Percentiles rank a stretch among this genome's conserved stretches.
Evolutionary conservation across 1,140 invertebrate species (phyloP).

Genomic region (Bombus impatiens): DNA sequence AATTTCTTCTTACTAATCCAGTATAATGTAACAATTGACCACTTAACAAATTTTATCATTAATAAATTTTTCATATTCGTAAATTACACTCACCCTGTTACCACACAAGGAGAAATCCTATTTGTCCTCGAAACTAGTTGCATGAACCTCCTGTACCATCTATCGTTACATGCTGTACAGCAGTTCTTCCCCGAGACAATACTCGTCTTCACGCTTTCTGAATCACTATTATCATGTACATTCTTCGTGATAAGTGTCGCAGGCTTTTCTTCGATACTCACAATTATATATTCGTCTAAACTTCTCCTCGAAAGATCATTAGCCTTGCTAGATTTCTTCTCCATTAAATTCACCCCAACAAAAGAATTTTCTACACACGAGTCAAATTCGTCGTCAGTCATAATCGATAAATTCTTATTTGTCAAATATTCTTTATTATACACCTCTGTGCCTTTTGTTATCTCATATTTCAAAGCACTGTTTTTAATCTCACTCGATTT

Average conservation of each 20-base stretch:
- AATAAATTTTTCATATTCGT: neutral
- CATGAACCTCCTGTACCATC: slow-evolving; percentile 67
- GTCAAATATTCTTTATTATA: slow-evolving; percentile 1
- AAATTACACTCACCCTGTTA: slow-evolving; percentile 60
- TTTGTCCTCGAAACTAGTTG: slow-evolving; percentile 67
- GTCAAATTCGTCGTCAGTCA: slow-evolving; percentile 60
- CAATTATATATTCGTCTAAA: slow-evolving; percentile 26
- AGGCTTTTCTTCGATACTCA: slow-evolving; percentile 40
- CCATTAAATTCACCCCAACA: neutral
- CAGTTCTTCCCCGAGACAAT: slow-evolving; percentile 30
- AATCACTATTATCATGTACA: slow-evolving; percentile 22
- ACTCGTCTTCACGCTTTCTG: slow-evolving; percentile 25
- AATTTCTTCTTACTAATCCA: too few species aligned
- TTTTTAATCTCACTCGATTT: neutral
- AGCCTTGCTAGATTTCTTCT: neutral
- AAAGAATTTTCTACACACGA: slow-evolving; percentile 5
- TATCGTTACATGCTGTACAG: slow-evolving; percentile 26
- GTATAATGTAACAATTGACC: too few species aligned
- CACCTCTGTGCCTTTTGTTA: too few species aligned
- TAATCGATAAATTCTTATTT: slow-evolving; percentile 63
- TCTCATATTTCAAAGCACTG: neutral
- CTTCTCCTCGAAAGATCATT: neutral
- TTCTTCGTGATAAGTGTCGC: slow-evolving; percentile 3
- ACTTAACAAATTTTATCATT: neutral
- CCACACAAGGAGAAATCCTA: slow-evolving; percentile 60